Conservation (phyloP, 92 coral and sea anemone genomes). For the Palythoa grandiflora region DNA sequence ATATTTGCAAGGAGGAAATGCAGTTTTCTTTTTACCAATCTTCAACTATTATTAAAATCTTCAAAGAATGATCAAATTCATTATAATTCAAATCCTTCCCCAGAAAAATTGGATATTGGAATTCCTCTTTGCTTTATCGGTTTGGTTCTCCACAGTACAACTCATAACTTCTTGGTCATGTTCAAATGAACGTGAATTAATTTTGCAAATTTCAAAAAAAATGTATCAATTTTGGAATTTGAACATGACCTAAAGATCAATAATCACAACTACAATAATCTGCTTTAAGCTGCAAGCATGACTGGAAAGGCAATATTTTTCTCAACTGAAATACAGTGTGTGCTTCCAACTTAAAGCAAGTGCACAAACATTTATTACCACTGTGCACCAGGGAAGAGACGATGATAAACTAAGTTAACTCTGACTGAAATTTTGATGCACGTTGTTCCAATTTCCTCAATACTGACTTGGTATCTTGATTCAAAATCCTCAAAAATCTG, state of each 20-base stretch:
- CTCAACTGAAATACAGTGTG: conserved; percentile 33
- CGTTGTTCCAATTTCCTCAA: too few relatives aligned
- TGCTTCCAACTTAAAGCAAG: conserved; percentile 28
- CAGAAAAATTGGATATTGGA: background rate
- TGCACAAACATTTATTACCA: conserved; percentile 9
- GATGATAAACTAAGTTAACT: background rate
- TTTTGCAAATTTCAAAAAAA: background rate
- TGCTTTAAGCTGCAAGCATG: conserved; percentile 27
- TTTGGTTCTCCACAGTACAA: conserved; percentile 28
- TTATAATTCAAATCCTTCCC: too few relatives aligned
- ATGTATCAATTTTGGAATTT: background rate
- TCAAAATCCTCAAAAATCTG: background rate
- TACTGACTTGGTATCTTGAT: too few relatives aligned
- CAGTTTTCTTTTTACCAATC: background rate
- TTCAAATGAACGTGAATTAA: background rate
- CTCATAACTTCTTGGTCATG: conserved; percentile 5
- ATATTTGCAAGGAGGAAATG: background rate
- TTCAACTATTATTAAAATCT: too few relatives aligned
- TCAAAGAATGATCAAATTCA: too few relatives aligned
- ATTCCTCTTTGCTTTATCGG: conserved; percentile 14
- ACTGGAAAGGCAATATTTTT: background rate
- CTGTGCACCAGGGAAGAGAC: conserved; percentile 34
- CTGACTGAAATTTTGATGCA: too few relatives aligned
- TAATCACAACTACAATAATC: background rate
- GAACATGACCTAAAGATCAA: conserved; percentile 14